These are phyloP conservation scores for Poeciliopsis retropinna DNA, from an alignment of 2,113 vertebrate genomes.

Conservation along the genomic window DNA sequence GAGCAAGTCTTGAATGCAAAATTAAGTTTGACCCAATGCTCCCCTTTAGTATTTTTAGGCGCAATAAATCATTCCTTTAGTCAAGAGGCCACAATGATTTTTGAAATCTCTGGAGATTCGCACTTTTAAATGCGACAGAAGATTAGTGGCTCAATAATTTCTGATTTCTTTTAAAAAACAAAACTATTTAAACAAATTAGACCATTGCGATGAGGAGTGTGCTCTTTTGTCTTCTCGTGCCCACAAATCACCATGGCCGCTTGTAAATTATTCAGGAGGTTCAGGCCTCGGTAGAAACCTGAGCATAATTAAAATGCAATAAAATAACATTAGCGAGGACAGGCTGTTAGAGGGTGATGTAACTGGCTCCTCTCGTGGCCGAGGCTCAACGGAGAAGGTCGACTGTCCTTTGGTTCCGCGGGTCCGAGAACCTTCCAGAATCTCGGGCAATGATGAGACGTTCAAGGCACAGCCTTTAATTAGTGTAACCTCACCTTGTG, in stretches of 20 bases:
- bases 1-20: conserved; percentile 61
- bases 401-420: conserved; percentile 47
- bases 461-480: not conserved
- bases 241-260: conserved; percentile 79
- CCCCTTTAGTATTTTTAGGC: conserved; percentile 54
- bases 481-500: conserved; percentile 1
- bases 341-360: conserved; percentile 79
- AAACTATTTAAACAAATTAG: conserved; percentile 62
- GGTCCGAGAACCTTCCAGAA: conserved; percentile 17
- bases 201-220: conserved; percentile 38
- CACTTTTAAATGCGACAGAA: conserved; percentile 22
- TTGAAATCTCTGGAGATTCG: conserved; percentile 20
- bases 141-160: conserved; percentile 46
- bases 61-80: conserved; percentile 40
- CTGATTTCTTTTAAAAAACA: too few relatives aligned
- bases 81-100: conserved; percentile 9
- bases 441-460: conserved; percentile 6
- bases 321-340: conserved; percentile 84
- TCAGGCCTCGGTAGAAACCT: conserved; percentile 79
- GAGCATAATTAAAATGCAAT: conserved; percentile 87
- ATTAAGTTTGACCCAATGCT: conserved; percentile 59
- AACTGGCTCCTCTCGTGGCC: conserved; percentile 76
- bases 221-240: conserved; percentile 67
- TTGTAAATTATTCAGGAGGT: conserved; percentile 81
- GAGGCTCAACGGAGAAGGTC: conserved; percentile 68